A percentile compares a stretch with the other conserved stretches of the same genome.
phyloP scores from a whole-genome alignment of 2,113 vertebrate genomes.

The Trogon surrucura region DNA sequence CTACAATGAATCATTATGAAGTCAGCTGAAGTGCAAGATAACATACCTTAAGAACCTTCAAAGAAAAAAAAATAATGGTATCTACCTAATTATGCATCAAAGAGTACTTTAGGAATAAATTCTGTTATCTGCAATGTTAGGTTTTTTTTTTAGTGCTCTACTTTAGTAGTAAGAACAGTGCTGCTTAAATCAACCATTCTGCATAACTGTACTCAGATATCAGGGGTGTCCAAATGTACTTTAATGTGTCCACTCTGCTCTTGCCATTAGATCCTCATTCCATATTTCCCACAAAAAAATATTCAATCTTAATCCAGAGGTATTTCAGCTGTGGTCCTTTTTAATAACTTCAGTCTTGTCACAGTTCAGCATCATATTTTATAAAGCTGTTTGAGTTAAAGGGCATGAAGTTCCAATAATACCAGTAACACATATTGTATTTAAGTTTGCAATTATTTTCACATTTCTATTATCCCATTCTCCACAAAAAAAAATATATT shows the following conservation, averaged over 20 bases:
- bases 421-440: slow-evolving; percentile 18
- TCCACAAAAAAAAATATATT: slow-evolving; percentile 24
- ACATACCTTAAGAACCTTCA: slow-evolving; percentile 68
- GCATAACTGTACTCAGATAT: slow-evolving; percentile 31
- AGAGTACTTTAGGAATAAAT: slow-evolving; percentile 59
- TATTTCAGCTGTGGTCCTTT: slow-evolving; percentile 10
- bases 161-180: slow-evolving; percentile 34
- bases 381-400: slow-evolving; percentile 53
- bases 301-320: slow-evolving; percentile 22
- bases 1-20: slow-evolving; percentile 64
- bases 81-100: slow-evolving; percentile 78
- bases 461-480: slow-evolving; percentile 11
- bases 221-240: slow-evolving; percentile 33
- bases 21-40: slow-evolving; percentile 63
- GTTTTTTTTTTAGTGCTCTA: slow-evolving; percentile 42
- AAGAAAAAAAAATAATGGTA: slow-evolving; percentile 43
- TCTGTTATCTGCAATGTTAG: slow-evolving; percentile 50
- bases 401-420: slow-evolving; percentile 40
- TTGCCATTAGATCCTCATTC: slow-evolving; percentile 22
- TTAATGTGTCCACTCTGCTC: slow-evolving; percentile 7
- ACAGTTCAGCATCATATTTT: slow-evolving; percentile 36
- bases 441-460: slow-evolving; percentile 50
- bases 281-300: background rate
- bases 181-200: slow-evolving; percentile 60
- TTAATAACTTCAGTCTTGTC: slow-evolving; percentile 23